Conservation (phyloP, 2,888 invertebrate genomes). For the Bruchidius siliquastri region DNA sequence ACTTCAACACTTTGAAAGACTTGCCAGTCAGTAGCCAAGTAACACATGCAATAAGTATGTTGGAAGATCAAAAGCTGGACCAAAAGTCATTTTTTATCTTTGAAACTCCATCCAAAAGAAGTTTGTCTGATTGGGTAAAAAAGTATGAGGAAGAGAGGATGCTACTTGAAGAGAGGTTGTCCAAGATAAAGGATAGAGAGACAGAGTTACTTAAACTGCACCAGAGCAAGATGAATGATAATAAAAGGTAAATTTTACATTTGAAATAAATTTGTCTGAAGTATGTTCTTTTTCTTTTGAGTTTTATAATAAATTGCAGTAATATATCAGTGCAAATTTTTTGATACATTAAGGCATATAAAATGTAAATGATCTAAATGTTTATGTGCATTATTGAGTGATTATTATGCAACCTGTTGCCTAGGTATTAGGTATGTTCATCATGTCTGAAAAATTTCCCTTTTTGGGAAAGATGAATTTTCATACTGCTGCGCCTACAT, state of each 20-base stretch:
- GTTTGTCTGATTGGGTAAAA: constrained; percentile 19
- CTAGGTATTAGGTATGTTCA: no score
- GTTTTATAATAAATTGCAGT: no score
- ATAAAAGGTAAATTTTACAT: neutral
- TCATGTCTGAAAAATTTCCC: no score
- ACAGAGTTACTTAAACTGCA: constrained; percentile 1
- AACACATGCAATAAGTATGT: neutral
- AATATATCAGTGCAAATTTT: no score
- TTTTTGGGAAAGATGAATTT: no score
- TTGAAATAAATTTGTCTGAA: neutral
- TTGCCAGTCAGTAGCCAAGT: neutral
- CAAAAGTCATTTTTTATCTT: neutral
- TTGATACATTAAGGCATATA: no score
- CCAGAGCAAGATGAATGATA: neutral
- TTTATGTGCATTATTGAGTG: no score
- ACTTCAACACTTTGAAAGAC: neutral
- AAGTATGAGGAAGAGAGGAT: constrained; percentile 29
- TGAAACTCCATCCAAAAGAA: constrained; percentile 8
- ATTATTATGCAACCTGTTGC: no score
- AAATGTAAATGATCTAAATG: no score
- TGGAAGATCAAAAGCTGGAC: neutral
- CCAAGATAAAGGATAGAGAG: constrained; percentile 21
- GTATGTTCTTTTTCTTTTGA: no score
- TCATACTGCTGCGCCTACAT: no score
- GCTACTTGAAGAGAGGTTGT: constrained; percentile 33